These are phyloP conservation scores for Cheilinus undulatus DNA, from an alignment of 2,113 vertebrate genomes.

Conservation along the genomic window DNA sequence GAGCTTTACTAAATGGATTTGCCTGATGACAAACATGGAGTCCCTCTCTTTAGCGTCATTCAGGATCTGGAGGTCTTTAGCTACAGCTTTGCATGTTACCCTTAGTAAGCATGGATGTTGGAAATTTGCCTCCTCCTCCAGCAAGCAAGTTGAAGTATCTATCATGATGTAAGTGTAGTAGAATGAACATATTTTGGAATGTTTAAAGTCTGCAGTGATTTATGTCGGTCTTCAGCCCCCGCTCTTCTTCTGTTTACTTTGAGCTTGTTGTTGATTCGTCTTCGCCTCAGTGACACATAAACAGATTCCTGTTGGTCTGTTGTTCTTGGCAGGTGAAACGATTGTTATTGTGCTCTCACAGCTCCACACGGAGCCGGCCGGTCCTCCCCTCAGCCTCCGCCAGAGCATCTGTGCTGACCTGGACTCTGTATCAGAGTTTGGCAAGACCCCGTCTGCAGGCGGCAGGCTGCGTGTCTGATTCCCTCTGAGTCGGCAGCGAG, in stretches of 20 bases:
- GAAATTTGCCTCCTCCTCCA: no score
- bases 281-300: conserved; percentile 9
- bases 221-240: background rate
- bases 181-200: no score
- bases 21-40: no score
- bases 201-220: no score
- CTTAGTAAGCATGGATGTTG: no score
- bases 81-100: no score
- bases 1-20: no score
- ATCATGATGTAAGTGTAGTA: no score
- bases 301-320: conserved; percentile 37
- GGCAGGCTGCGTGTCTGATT: conserved; percentile 5
- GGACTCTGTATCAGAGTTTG: conserved; percentile 33
- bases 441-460: conserved; percentile 2
- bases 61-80: no score
- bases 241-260: conserved; percentile 8
- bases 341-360: conserved; percentile 20
- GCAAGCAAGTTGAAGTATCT: no score
- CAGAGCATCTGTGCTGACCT: conserved; percentile 55
- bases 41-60: no score
- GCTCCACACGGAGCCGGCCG: background rate
- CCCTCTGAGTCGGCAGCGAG: conserved; percentile 9
- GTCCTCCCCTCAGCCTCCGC: conserved; percentile 5
- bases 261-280: background rate
- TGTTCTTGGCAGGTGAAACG: conserved; percentile 32